Base-by-base conservation (phyloP, 2,797 vertebrate species). In the Apodemus agrarius region DNA sequence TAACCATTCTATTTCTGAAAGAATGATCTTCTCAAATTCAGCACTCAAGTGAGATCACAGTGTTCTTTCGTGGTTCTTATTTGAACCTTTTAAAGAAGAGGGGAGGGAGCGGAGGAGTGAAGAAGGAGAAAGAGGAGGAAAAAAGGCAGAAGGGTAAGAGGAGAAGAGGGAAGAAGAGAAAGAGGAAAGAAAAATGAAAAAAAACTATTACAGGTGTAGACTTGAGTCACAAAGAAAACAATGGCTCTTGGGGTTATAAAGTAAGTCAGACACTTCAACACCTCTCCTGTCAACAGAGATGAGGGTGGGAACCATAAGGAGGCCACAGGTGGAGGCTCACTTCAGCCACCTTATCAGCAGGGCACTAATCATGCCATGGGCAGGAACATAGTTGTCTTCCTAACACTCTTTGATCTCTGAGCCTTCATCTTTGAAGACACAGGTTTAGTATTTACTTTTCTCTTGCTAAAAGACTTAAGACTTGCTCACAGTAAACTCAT, bases 371-470 rank as follows among this genome's bases (percentile, higher is more conserved):
- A 87, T 40, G 43, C 31, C 65, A 49, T 79, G 67, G 5, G 12
- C 10, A 9, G 43, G 40, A 59, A 69, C 17, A 21, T 57, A 61
- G 34, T 43, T 89, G 59, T 1, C 1, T 59, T n/a, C 4, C 34
- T 21, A 6, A 0, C 37, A 29, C 10, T 5, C 92, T 94, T 96
- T 96, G 95, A 97, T 96, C 93, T 86, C 61, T 76, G 67, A 61
- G 21, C 83, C 76, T 85, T 90, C n/a, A 13, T 79, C 93, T 96
- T 63, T 91, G 88, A 65, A 37, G 59, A 83, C 90, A 76, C 65
- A 74, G 21, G 2, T 46, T 59, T 94, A 26, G 0, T 80, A 69
- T 93, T 97, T 95, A 34, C 88, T 90, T 95, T 96, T 89, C 83
- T 90, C 90, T 96, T 91, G 6, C n/a, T 31, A 6, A 37, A 43